These are phyloP conservation scores for Spodoptera exigua DNA, from an alignment of 2,888 invertebrate genomes.

Conservation along the genomic window DNA sequence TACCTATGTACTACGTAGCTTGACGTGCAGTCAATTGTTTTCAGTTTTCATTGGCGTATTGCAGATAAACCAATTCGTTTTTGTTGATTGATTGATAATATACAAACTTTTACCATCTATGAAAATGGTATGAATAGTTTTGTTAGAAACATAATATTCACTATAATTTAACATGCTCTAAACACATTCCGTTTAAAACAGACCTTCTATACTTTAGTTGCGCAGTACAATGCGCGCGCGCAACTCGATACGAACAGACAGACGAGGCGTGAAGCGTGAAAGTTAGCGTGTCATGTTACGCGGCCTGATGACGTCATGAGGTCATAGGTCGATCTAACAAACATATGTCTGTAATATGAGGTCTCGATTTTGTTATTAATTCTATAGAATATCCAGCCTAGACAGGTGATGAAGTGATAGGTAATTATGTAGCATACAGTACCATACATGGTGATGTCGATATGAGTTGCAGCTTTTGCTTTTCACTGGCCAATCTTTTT, in stretches of 20 bases:
- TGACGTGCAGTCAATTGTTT: too few relatives aligned
- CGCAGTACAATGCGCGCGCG: neutral
- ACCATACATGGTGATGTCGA: slow-evolving; percentile 10
- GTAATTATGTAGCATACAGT: neutral
- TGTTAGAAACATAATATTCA: too few relatives aligned
- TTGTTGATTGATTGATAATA: too few relatives aligned
- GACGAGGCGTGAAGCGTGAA: slow-evolving; percentile 57
- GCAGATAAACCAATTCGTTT: too few relatives aligned
- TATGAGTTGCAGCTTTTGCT: slow-evolving; percentile 10
- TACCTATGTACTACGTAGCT: too few relatives aligned
- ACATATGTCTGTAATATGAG: slow-evolving; percentile 3
- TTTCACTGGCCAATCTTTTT: slow-evolving; percentile 4
- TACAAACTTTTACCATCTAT: too few relatives aligned
- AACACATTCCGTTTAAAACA: too few relatives aligned
- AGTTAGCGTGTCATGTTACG: slow-evolving; percentile 52
- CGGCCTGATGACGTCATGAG: slow-evolving; percentile 38
- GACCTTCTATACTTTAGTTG: neutral
- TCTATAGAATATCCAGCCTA: slow-evolving; percentile 4
- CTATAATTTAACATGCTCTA: too few relatives aligned
- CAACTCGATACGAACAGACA: slow-evolving; percentile 37
- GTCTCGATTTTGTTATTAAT: slow-evolving; percentile 20
- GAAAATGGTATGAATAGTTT: too few relatives aligned
- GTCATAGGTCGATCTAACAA: slow-evolving; percentile 22
- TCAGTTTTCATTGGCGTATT: too few relatives aligned
- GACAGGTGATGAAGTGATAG: neutral